A percentile compares a stretch with the other conserved stretches of the same genome.
These are phyloP conservation scores for Heterodera filipjevi DNA, from an alignment of 2,888 invertebrate genomes.

Conservation along the genomic window DNA sequence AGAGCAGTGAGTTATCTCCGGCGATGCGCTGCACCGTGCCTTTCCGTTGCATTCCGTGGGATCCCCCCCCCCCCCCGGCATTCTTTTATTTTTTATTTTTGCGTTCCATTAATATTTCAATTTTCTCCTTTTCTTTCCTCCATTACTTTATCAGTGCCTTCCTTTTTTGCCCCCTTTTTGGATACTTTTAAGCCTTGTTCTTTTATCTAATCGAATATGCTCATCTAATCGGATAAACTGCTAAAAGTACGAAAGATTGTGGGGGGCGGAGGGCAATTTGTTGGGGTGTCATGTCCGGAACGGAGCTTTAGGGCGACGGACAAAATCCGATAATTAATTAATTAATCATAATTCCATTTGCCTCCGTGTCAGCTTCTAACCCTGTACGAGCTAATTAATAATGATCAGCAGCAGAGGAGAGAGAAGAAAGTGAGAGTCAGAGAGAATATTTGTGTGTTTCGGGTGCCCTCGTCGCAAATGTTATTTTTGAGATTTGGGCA, in stretches of 20 bases:
- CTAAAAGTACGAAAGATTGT: background rate
- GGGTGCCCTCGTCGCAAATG: background rate
- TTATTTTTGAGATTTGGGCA: constrained; percentile 1
- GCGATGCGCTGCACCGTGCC: too few species aligned
- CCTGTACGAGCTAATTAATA: constrained; percentile 3
- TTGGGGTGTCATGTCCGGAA: background rate
- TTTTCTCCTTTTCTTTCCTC: too few species aligned
- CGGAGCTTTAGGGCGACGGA: background rate
- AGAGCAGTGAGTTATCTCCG: too few species aligned
- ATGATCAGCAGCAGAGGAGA: background rate
- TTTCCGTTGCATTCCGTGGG: too few species aligned
- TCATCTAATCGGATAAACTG: background rate
- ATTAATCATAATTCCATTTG: constrained; percentile 1
- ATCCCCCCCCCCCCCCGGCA: too few species aligned
- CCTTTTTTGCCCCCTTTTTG: background rate
- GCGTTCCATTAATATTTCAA: too few species aligned
- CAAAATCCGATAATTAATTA: background rate
- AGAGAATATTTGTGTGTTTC: background rate
- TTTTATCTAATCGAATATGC: background rate
- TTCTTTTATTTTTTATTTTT: too few species aligned
- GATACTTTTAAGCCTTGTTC: background rate
- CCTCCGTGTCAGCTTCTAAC: constrained; percentile 4
- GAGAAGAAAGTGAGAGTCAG: too few species aligned
- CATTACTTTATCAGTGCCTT: background rate
- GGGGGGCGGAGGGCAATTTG: background rate